Conservation (phyloP, 2,113 vertebrate species). For the Deroptyus accipitrinus region DNA sequence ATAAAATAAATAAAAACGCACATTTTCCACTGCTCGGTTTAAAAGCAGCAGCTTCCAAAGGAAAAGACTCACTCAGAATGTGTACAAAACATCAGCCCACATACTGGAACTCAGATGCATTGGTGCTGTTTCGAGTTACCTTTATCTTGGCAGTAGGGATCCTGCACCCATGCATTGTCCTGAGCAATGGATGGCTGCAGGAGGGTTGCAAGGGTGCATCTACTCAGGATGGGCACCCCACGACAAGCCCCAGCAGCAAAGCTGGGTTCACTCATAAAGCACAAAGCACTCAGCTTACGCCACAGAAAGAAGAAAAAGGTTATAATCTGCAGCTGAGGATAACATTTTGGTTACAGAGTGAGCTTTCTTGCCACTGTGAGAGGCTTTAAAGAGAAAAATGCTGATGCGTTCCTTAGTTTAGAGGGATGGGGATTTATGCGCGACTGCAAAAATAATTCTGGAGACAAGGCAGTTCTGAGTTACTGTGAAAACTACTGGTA, state of each 20-base stretch:
- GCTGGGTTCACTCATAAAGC: neutral
- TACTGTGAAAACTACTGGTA: neutral
- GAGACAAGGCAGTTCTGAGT: neutral
- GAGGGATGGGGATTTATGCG: neutral
- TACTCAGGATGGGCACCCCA: rapidly evolving
- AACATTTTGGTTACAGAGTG: neutral
- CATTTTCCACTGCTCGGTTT: neutral
- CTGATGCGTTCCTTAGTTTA: neutral
- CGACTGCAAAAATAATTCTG: neutral
- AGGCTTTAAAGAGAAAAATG: neutral
- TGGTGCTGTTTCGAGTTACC: neutral
- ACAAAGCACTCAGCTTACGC: rapidly evolving
- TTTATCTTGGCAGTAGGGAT: neutral
- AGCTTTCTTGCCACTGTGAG: neutral
- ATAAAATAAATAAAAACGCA: neutral
- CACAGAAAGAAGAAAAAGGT: neutral
- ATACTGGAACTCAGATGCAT: neutral
- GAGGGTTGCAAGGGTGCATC: neutral
- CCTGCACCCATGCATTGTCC: rapidly evolving
- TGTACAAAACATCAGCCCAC: neutral
- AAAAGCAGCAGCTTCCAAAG: neutral
- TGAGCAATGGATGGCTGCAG: neutral
- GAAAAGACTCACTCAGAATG: neutral
- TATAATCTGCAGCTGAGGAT: neutral
- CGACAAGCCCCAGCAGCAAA: neutral